Base-by-base conservation (phyloP, 2,113 vertebrate species). In the Bufo gargarizans region DNA sequence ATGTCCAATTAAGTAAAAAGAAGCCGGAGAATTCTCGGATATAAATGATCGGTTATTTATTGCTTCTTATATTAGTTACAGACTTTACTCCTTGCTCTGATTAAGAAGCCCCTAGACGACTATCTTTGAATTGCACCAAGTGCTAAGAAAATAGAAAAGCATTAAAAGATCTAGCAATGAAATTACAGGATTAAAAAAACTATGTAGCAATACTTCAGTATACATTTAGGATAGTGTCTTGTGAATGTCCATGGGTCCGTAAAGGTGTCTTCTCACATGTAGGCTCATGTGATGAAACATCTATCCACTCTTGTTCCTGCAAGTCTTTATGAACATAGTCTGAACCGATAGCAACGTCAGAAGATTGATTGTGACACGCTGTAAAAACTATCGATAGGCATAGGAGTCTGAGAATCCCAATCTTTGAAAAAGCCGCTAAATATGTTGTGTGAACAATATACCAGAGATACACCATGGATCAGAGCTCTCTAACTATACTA, bases 41-140 rank as follows among this genome's bases (percentile, higher is more conserved):
- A 86, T 86, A 86, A 86, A 86, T 86, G 85, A 86, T 86, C 74
- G 53, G 85, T 63, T 86, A 86, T 86, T 86, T 86, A 86, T 86
- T 79, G 74, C 85, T 65, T 65, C 74, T 79, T 86, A 19, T 86
- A 86, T 79, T 86, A 86, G 59, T 78, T 86, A 86, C 85, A 86
- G 85, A 53, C 85, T 78, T 78, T 78, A 76, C 72, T n/a, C 33
- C 58, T 33, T 33, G 11, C 59, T 86, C 45, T 78, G 74, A 67
- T 79, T 86, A 86, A 86, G 85, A 67, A 77, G 58, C 76, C 85
- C 76, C 85, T 65, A 17, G 71, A 67, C 63, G 49, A 65, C 79
- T 86, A 50, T 20, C 13, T 65, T 50, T 77, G 47, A 67, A 78
- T 56, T 79, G 9, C 14, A 53, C 85, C 85, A 63, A 86, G 76